These are phyloP conservation scores for Pomatostomus ruficeps DNA, from an alignment of 2,113 vertebrate genomes.

Conservation along the genomic window DNA sequence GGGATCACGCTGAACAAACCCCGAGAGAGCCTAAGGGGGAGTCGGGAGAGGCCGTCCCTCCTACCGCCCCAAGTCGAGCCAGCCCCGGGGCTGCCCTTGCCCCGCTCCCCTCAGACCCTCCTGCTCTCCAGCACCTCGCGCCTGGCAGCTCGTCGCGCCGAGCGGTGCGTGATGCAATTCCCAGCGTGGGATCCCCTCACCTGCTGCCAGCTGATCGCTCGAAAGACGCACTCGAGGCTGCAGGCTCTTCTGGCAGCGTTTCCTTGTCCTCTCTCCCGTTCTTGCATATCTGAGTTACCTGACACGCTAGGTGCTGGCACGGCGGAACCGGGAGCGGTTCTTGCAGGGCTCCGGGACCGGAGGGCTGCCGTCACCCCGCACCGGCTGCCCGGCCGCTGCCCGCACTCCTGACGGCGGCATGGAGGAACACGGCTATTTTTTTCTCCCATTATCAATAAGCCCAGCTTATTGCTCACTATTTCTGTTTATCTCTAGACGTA, in stretches of 20 bases:
- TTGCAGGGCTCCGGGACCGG: accelerated
- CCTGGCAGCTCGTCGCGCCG: neutral
- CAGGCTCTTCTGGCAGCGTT: neutral
- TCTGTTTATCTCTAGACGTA: neutral
- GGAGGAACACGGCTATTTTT: neutral
- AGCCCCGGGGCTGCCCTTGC: neutral
- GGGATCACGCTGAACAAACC: neutral
- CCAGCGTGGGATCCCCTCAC: neutral
- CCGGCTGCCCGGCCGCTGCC: neutral
- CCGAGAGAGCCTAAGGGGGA: neutral
- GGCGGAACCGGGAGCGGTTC: neutral
- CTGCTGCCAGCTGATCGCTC: neutral
- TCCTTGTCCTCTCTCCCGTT: neutral
- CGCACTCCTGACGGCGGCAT: neutral
- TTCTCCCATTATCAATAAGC: neutral
- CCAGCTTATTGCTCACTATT: neutral
- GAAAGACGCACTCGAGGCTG: neutral
- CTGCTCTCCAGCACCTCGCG: neutral
- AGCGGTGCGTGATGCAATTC: neutral
- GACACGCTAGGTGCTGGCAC: neutral
- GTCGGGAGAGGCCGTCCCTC: neutral
- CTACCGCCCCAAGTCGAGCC: neutral
- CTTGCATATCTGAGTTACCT: neutral
- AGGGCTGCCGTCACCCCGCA: neutral
- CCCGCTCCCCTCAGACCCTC: neutral